Conservation (phyloP, 2,888 invertebrate genomes). For the Sturmia bella region DNA sequence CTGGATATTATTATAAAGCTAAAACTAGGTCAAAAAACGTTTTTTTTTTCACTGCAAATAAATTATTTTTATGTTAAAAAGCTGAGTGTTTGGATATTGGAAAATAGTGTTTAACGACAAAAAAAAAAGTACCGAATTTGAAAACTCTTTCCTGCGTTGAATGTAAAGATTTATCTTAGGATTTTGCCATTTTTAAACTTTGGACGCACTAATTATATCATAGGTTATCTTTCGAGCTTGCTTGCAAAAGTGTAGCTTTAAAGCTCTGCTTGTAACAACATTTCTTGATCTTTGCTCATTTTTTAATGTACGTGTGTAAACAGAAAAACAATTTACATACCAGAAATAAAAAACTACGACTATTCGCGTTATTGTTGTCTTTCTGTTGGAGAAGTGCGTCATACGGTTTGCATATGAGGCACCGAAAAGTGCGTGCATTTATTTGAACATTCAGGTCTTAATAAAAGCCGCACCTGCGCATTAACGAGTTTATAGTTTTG, state of each 20-base stretch:
- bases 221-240: background rate
- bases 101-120: too few species aligned
- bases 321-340: conserved; percentile 59
- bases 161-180: too few species aligned
- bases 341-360: conserved; percentile 25
- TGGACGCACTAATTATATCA: too few species aligned
- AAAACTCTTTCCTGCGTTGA: too few species aligned
- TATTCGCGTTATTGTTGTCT: conserved; percentile 18
- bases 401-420: conserved; percentile 44
- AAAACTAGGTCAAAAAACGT: too few species aligned
- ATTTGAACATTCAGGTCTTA: conserved; percentile 60
- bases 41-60: too few species aligned
- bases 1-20: too few species aligned
- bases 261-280: conserved; percentile 59
- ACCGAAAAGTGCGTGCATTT: conserved; percentile 61
- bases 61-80: too few species aligned
- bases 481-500: conserved; percentile 46
- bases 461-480: conserved; percentile 68
- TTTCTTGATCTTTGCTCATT: conserved; percentile 63
- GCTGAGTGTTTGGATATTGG: too few species aligned
- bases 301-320: conserved; percentile 51
- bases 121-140: too few species aligned
- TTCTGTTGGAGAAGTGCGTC: conserved; percentile 58
- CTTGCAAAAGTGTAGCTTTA: conserved; percentile 14
- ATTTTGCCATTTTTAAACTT: too few species aligned